Evolutionary conservation across 1,140 invertebrate genomes (phyloP).

Genomic region (Brachionus plicatilis): DNA sequence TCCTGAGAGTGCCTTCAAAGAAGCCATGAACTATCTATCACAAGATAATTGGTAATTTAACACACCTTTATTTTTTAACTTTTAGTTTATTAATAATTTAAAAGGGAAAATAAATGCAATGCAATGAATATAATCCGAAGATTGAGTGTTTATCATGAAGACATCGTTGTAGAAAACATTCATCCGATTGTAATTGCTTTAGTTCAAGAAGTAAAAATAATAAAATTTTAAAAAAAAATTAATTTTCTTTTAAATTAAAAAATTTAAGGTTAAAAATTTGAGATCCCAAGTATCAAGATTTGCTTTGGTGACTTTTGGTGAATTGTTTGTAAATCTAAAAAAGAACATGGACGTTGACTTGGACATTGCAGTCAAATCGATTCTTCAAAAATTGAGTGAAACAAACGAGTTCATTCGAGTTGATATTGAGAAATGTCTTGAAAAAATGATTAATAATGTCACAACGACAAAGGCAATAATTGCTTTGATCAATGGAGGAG

Average conservation of each 20-base stretch:
- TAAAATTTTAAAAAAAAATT: too few relatives aligned
- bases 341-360: slow-evolving; percentile 74
- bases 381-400: slow-evolving; percentile 80
- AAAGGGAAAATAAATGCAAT: slow-evolving; percentile 71
- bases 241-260: too few relatives aligned
- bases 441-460: slow-evolving; percentile 67
- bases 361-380: slow-evolving; percentile 71
- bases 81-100: slow-evolving; percentile 47
- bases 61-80: slow-evolving; percentile 10
- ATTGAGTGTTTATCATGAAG: slow-evolving; percentile 67
- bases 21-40: slow-evolving; percentile 65
- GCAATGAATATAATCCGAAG: slow-evolving; percentile 69
- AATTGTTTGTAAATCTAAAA: slow-evolving; percentile 67
- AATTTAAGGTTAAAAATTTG: slow-evolving; percentile 61
- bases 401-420: slow-evolving; percentile 83
- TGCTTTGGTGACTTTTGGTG: slow-evolving; percentile 71
- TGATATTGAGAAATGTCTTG: slow-evolving; percentile 75
- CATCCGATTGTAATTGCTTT: slow-evolving; percentile 66
- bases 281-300: slow-evolving; percentile 80
- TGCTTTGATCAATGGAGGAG: slow-evolving; percentile 62
- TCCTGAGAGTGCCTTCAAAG: slow-evolving; percentile 62
- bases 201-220: slow-evolving; percentile 64
- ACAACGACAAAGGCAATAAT: slow-evolving; percentile 53
- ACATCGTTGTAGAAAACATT: slow-evolving; percentile 61
- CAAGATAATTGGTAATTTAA: slow-evolving; percentile 66